Base-by-base conservation (phyloP, 2,888 invertebrate genomes). In the Eupithecia exiguata region DNA sequence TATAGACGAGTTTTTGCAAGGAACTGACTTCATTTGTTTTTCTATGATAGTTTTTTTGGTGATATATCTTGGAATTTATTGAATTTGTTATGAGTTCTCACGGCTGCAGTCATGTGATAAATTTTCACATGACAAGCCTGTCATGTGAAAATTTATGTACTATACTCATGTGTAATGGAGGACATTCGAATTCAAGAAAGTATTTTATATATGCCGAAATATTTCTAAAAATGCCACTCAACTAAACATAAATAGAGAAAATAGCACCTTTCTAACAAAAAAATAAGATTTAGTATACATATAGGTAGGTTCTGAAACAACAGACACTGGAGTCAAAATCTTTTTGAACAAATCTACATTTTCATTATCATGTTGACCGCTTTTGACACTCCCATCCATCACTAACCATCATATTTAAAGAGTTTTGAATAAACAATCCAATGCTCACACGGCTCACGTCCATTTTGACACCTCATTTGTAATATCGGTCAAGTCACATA, bases 381-480 rank as follows among this genome's bases (percentile, higher is more conserved):
- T 65, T 71, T 65, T 71, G 63, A 43, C 65, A 58, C 25, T 65
- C 63, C 38, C 68, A 70, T 63, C 38, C 68, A 70, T 21, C 43
- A 61, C 36, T 71, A 49, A 67, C 66, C 53, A 35, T 53, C 30
- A 66, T 36, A 38, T n/a, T 12, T n/a, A 67, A 62, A 74, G 68
- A 70, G 16, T n/a, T 53, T 73, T 67, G 21, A 70, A 68, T 68
- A 70, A 68, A 68, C 68, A 68, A 12, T 30, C 58, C 16, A 10
- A 68, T 25, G 46, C 69, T 74, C 66, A 69, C 71, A 71, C 46
- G 66, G 61, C 21, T 38, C 46, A 35, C 40, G 43, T 25, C 65
- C 58, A 66, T 69, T 74, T 66, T 77, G 79, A 78, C 77, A 74
- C 71, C 70, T 76, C 76, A 74, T 78, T 76, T 75, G 78, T 79